Evolutionary conservation across 2,888 invertebrate genomes (phyloP).

Genomic region (Leptinotarsa peninsularis): DNA sequence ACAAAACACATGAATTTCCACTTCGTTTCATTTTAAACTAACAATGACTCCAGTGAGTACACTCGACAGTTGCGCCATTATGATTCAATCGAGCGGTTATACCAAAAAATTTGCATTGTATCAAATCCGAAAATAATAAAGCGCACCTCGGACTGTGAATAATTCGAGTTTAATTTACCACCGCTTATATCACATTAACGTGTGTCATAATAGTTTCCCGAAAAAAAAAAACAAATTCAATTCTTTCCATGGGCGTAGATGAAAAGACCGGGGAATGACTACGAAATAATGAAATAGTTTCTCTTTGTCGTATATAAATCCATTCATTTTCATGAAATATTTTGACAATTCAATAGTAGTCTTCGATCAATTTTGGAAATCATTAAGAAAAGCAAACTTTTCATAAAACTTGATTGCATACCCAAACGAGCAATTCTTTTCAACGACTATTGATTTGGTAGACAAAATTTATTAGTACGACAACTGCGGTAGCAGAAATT

Average conservation of each 20-base stretch:
- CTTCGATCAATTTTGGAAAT: too few species aligned
- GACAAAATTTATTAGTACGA: too few species aligned
- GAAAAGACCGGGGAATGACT: background rate
- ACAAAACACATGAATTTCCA: background rate
- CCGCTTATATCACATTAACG: constrained; percentile 25
- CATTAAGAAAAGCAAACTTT: too few species aligned
- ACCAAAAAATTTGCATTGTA: constrained; percentile 31
- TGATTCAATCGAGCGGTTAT: constrained; percentile 15
- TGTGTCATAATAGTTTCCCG: constrained; percentile 6
- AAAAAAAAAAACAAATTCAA: background rate
- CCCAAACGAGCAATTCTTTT: too few species aligned
- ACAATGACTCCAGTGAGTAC: background rate
- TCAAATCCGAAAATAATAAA: constrained; percentile 33
- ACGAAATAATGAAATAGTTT: background rate
- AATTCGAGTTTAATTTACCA: constrained; percentile 39
- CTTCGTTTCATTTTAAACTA: constrained; percentile 1
- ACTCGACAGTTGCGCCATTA: constrained; percentile 12
- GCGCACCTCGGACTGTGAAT: constrained; percentile 34
- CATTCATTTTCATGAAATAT: too few species aligned
- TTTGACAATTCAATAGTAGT: too few species aligned
- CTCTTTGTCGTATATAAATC: too few species aligned
- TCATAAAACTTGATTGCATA: too few species aligned
- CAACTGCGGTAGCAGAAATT: too few species aligned
- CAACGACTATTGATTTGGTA: too few species aligned
- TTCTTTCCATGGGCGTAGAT: background rate